Evolutionary conservation across 1,140 invertebrate genomes (phyloP).

Genomic region (Oscheius sp.): DNA sequence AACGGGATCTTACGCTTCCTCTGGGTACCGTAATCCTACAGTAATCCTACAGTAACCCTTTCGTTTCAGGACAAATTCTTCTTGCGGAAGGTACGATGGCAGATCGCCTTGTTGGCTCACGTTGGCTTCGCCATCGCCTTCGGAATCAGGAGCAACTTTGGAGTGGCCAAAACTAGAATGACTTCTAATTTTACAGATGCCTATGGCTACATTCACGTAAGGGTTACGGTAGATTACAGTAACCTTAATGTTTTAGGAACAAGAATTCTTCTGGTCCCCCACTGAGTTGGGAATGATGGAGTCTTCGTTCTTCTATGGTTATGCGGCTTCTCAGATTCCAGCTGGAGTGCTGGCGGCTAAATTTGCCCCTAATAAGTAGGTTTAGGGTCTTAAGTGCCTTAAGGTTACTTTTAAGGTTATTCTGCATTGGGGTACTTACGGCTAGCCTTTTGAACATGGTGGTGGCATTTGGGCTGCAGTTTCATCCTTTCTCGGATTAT

Average conservation of each 20-base stretch:
- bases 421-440: slow-evolving; percentile 83
- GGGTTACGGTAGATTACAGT: not conserved
- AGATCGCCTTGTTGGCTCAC: slow-evolving; percentile 39
- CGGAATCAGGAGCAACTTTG: slow-evolving; percentile 43
- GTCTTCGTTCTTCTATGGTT: slow-evolving; percentile 97
- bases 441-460: slow-evolving; percentile 88
- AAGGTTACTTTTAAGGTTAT: slow-evolving; percentile 69
- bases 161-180: slow-evolving; percentile 40
- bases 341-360: slow-evolving; percentile 92
- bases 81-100: slow-evolving; percentile 40
- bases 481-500: slow-evolving; percentile 69
- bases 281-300: slow-evolving; percentile 80
- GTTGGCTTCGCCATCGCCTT: slow-evolving; percentile 42
- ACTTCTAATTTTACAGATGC: slow-evolving; percentile 41
- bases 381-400: slow-evolving; percentile 5
- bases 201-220: slow-evolving; percentile 38
- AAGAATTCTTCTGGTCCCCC: slow-evolving; percentile 76
- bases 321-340: slow-evolving; percentile 93
- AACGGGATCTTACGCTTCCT: not conserved
- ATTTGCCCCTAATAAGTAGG: slow-evolving; percentile 84
- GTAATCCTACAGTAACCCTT: too few species aligned
- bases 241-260: slow-evolving; percentile 26
- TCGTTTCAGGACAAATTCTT: slow-evolving; percentile 39
- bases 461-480: slow-evolving; percentile 80
- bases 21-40: not conserved